Percentiles rank a stretch among this genome's conserved stretches.
phyloP scores from a whole-genome alignment of 2,888 invertebrate species.

The Cerastis rubricosa region DNA sequence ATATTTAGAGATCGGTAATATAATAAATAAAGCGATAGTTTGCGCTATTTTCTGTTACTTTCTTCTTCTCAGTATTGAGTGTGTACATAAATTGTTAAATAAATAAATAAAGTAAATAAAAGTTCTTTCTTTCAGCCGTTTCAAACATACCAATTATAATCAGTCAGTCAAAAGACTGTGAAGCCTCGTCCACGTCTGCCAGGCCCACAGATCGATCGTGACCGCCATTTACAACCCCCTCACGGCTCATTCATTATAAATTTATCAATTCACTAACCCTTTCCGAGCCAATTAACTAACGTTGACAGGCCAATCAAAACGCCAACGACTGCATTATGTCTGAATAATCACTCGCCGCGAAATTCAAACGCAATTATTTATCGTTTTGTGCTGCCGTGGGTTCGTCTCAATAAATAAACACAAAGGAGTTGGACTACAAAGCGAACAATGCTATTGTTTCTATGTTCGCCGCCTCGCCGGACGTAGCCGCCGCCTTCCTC shows the following conservation, averaged over 20 bases:
- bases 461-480: slow-evolving; percentile 65
- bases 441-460: slow-evolving; percentile 74
- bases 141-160: slow-evolving; percentile 9
- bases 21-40: background rate
- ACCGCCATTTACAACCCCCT: slow-evolving; percentile 27
- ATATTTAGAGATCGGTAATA: background rate
- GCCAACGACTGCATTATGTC: slow-evolving; percentile 65
- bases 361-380: slow-evolving; percentile 67
- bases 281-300: slow-evolving; percentile 63
- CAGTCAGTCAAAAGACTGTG: slow-evolving; percentile 16
- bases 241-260: slow-evolving; percentile 61
- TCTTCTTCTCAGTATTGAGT: too few relatives aligned
- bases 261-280: slow-evolving; percentile 64
- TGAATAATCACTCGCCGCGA: slow-evolving; percentile 64
- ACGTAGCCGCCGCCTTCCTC: slow-evolving; percentile 57
- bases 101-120: background rate
- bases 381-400: slow-evolving; percentile 69
- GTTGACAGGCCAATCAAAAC: slow-evolving; percentile 63
- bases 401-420: slow-evolving; percentile 80
- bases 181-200: slow-evolving; percentile 24
- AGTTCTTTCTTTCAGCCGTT: background rate
- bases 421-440: slow-evolving; percentile 80
- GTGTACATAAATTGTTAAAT: too few relatives aligned
- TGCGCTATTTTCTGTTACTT: too few relatives aligned
- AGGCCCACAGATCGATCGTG: slow-evolving; percentile 24